Evolutionary conservation across 1,140 invertebrate species (phyloP).

Genomic region (Octopus sinensis): DNA sequence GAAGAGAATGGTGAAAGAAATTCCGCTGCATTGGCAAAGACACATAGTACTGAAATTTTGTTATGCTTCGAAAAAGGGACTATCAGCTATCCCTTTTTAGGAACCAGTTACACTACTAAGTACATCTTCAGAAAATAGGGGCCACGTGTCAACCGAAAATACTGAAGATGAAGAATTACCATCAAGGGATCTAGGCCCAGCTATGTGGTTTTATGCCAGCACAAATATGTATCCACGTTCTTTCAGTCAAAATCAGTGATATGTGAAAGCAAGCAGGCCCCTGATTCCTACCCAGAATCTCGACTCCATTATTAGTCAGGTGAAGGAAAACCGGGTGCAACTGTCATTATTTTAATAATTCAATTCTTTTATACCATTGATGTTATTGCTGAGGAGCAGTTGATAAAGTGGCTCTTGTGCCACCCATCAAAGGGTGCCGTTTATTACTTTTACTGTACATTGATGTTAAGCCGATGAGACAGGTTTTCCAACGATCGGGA

Average conservation of each 20-base stretch:
- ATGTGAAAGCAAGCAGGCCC: no score
- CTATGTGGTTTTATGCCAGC: neutral
- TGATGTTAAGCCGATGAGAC: no score
- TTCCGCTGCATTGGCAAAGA: neutral
- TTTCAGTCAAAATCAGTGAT: slow-evolving; percentile 4
- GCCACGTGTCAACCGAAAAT: neutral
- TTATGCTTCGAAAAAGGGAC: neutral
- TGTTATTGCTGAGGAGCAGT: no score
- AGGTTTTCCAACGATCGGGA: no score
- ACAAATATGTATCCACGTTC: neutral
- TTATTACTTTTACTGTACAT: no score
- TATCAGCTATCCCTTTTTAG: neutral
- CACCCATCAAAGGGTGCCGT: no score
- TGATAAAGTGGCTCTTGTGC: no score
- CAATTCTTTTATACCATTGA: no score
- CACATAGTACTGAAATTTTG: neutral
- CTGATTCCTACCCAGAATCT: no score
- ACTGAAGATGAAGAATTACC: slow-evolving; percentile 4
- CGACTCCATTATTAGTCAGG: no score
- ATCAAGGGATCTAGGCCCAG: neutral
- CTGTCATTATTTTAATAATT: no score
- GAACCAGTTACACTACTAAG: neutral
- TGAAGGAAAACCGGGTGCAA: no score
- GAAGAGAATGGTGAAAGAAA: neutral
- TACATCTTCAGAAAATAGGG: slow-evolving; percentile 5